phyloP scores from a whole-genome alignment of 2,113 vertebrate genomes.

The Coryphaenoides rupestris region DNA sequence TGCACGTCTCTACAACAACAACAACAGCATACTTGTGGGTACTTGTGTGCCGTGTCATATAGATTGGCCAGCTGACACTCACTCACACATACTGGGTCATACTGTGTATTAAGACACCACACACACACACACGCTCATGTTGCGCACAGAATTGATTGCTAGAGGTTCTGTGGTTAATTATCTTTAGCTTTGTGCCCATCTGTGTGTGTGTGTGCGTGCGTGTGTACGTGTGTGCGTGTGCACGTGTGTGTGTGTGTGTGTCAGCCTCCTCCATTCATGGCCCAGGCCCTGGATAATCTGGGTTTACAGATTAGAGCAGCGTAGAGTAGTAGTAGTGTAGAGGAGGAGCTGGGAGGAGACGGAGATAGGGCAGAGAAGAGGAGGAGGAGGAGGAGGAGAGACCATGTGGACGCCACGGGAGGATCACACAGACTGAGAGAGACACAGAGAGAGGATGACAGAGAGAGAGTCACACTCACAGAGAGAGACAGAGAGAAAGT shows the following conservation, averaged over 20 bases:
- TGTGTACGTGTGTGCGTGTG: constrained; percentile 13
- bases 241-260: constrained; percentile 19
- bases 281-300: constrained; percentile 75
- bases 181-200: constrained; percentile 68
- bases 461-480: too few relatives aligned
- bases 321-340: too few relatives aligned
- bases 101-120: constrained; percentile 25
- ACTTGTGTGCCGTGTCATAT: constrained; percentile 1
- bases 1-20: too few relatives aligned
- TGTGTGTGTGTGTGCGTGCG: constrained; percentile 41
- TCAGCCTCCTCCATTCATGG: constrained; percentile 34
- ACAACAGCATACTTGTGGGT: too few relatives aligned
- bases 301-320: constrained; percentile 82
- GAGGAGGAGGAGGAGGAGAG: constrained; percentile 1
- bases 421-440: constrained; percentile 11
- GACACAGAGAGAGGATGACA: constrained; percentile 15
- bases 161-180: constrained; percentile 52
- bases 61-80: constrained; percentile 30
- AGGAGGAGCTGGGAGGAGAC: constrained; percentile 49
- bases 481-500: constrained; percentile 63
- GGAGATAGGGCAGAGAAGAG: constrained; percentile 29
- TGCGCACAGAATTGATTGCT: background rate
- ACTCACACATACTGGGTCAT: constrained; percentile 16
- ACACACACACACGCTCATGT: background rate
- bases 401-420: constrained; percentile 37